phyloP scores from a whole-genome alignment of 2,888 invertebrate species.

The Chloroclysta siterata region DNA sequence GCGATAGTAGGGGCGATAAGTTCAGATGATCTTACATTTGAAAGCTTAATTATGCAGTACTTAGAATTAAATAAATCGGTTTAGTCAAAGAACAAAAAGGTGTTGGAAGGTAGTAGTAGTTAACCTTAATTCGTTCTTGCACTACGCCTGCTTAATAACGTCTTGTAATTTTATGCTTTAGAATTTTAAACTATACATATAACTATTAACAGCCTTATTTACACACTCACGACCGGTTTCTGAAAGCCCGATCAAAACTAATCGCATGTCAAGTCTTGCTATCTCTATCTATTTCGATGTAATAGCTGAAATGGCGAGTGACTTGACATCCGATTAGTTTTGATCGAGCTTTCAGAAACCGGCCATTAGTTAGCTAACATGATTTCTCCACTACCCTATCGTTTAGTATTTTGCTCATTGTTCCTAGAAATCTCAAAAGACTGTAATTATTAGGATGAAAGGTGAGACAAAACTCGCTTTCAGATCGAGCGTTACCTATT shows the following conservation, averaged over 20 bases:
- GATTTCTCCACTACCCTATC: too few species aligned
- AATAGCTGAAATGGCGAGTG: too few species aligned
- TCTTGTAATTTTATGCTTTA: not conserved
- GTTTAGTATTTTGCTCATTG: not conserved
- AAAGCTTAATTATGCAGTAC: not conserved
- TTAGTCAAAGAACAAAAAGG: constrained; percentile 14
- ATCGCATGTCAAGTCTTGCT: too few species aligned
- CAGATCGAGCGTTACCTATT: constrained; percentile 8
- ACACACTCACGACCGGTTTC: too few species aligned
- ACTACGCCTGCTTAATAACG: constrained; percentile 41
- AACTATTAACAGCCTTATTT: too few species aligned
- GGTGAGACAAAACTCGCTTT: not conserved
- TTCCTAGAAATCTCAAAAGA: too few species aligned
- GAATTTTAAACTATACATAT: not conserved
- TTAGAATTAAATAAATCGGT: constrained; percentile 39
- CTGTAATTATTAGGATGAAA: not conserved
- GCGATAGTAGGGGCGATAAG: not conserved
- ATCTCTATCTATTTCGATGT: too few species aligned
- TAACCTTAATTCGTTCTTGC: constrained; percentile 51
- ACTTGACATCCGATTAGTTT: too few species aligned
- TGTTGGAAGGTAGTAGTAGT: constrained; percentile 51
- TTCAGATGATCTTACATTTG: not conserved
- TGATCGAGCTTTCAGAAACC: too few species aligned
- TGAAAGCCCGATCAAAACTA: too few species aligned
- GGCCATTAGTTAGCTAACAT: too few species aligned